Conservation (phyloP, 1,140 invertebrate species). For the honey bee (Apis mellifera) region Amel_HAv3.1 CM009935.2:6601001-6601500, state of each 20-base stretch:
- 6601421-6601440: slow-evolving; percentile 21
- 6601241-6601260: background rate
- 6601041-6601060: background rate
- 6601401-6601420: background rate
- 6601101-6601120: background rate
- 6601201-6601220: no score
- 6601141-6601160: background rate
- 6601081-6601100: background rate
- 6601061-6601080: background rate
- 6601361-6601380: background rate
- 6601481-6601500: background rate
- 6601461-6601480: slow-evolving; percentile 15
- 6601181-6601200: no score
- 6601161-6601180: background rate
- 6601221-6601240: slow-evolving; percentile 1
- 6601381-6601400: background rate
- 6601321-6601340: background rate
- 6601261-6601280: background rate
- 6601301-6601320: background rate
- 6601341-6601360: background rate
- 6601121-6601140: background rate
- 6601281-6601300: background rate
- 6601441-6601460: background rate
- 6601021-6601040: background rate
- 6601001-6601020: background rate